Base-by-base conservation (phyloP, 2,888 invertebrate genomes). In the Melanchra persicariae region DNA sequence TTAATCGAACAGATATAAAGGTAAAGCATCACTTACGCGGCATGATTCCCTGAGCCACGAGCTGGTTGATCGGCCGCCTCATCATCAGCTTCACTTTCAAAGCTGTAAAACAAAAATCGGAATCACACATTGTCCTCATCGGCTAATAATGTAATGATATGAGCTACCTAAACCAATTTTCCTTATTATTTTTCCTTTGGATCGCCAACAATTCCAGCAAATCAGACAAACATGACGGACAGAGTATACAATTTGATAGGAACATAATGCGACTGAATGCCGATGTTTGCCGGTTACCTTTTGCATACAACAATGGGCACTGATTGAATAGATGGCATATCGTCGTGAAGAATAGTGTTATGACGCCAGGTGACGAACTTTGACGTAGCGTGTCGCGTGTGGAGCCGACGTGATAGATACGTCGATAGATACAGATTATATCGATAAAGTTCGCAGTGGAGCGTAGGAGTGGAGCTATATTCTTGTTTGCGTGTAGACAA, bases 21-120 rank as follows among this genome's bases (percentile, higher is more conserved):
- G 60, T 24, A 55, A 22, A 71, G 54, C 26, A 64, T 45, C n/a
- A 99, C 99, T 99, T 97, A 99, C 99, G 98, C 91, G 99, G 99
- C 97, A 99, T 98, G 92, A 99, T 99, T 95, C 99, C 99, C 97
- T 99, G 99, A 87, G 98, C 99, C 88, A 99, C 99, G 88, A 99
- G 97, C 96, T 99, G 99, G 95, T 98, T 98, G 93, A 99, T 98
- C 79, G 99, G 99, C 91, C 99, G 97, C 93, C 99, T 97, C 95
- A 99, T 97, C 98, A 99, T 98, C 95, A 99, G 96, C 96, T 99
- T 99, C 95, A 99, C 98, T 97, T 99, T 99, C 92, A 99, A 97
- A 91, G 99, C 99, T 99, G 97, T 85, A 97, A 97, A 93, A 90
- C 94, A 85, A 84, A 52, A 64, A 72, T 58, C 62, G 72, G 26